A percentile compares a stretch with the other conserved stretches of the same genome.
Conservation (phyloP, 2,797 vertebrate species). For the Pipistrellus kuhlii region DNA sequence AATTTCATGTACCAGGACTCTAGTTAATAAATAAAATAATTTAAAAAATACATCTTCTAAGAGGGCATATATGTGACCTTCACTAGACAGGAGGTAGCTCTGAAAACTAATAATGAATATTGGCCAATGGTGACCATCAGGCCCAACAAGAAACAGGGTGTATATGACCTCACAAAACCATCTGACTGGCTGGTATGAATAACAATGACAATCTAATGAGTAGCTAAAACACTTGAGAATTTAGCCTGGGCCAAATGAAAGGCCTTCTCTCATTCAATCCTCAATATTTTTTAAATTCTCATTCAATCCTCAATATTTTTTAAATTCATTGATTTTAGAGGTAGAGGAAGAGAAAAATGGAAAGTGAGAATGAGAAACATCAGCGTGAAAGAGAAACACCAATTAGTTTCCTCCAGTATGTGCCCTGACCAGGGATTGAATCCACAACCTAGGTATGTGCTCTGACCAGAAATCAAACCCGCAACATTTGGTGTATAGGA, state of each 20-base stretch:
- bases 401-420: neutral
- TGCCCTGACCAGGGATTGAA: neutral
- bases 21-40: neutral
- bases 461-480: neutral
- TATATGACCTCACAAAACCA: neutral
- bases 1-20: no score
- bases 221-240: neutral
- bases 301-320: no score
- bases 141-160: neutral
- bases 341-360: neutral
- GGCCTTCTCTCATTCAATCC: neutral
- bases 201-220: neutral
- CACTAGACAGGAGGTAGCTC: neutral
- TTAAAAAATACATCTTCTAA: neutral
- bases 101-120: slow-evolving; percentile 5
- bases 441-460: neutral
- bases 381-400: neutral
- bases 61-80: neutral
- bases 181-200: neutral
- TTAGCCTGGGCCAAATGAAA: neutral
- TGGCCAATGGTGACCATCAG: neutral
- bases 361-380: neutral
- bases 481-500: neutral
- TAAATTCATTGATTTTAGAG: neutral
- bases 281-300: neutral